Evolutionary conservation across 2,113 vertebrate species (phyloP), one percentile per base, ranked within the genome.

Genomic region (Sitta europaea): DNA sequence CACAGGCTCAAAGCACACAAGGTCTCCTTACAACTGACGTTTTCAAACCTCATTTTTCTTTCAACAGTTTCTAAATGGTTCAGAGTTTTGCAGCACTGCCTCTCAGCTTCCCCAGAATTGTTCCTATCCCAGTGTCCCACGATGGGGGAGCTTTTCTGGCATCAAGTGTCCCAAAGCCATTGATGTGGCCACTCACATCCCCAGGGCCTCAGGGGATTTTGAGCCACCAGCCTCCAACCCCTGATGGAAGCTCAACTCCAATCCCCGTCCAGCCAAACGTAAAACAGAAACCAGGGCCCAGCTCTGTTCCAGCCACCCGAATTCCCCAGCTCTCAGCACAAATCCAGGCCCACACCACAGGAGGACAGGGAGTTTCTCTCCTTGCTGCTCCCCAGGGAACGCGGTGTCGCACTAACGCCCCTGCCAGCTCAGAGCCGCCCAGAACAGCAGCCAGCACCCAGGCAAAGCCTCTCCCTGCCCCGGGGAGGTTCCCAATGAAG

Each of bases 401-500:
- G 0, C 12, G 0, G 24, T 1, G 61, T 31, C 1, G 0, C 35
- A 1, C 0, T 1, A 61, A 72, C 1, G 1, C 19, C 74, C 43
- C 76, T 13, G 31, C 6, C 42, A 2, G 42, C 20, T 27, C 68
- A 58, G 65, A 63, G 15, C n/a, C 1, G 8, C 67, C 11, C 57
- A 2, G 43, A 43, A 20, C 28, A 50, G 67, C 78, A 54, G 28
- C 36, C 58, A 77, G 35, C 58, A 7, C 38, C 20, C 28, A 57
- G 79, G 48, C 86, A 28, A 5, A 38, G 28, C 87, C 58, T 50
- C 55, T 84, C 88, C 86, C 91, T 38, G 40, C 79, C 84, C 80
- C 4, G 42, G n/a, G 58, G 67, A 36, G 42, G 19, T 50, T 86
- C 47, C 63, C 67, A 47, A 20, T 51, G 19, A 73, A 59, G 63